Percentiles rank a stretch among this genome's conserved stretches.
phyloP scores from a whole-genome alignment of 2,888 invertebrate species.

The Pocota personata region DNA sequence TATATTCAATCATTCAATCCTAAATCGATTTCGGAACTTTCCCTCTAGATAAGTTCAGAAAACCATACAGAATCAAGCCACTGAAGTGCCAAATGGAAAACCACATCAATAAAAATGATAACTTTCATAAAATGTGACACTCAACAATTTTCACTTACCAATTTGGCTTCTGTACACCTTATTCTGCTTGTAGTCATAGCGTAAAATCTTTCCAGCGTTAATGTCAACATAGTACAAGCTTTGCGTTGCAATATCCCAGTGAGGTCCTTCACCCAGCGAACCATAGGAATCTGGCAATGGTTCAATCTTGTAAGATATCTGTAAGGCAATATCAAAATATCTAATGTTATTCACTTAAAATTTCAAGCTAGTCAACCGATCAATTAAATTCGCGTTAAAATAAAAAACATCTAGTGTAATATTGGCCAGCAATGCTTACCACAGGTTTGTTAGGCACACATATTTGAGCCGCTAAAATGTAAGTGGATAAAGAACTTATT shows the following conservation, averaged over 20 bases:
- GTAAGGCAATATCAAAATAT: constrained; percentile 25
- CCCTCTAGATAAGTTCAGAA: too few species aligned
- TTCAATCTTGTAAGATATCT: constrained; percentile 82
- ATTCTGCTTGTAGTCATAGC: constrained; percentile 82
- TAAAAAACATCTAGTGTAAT: not conserved
- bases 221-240: constrained; percentile 88
- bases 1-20: too few species aligned
- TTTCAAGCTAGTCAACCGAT: constrained; percentile 34
- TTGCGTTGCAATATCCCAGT: constrained; percentile 86
- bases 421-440: constrained; percentile 48
- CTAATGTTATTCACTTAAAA: not conserved
- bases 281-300: constrained; percentile 79
- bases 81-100: too few species aligned
- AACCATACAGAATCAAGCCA: too few species aligned
- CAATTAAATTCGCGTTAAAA: constrained; percentile 13
- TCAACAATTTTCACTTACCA: constrained; percentile 74
- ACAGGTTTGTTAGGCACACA: constrained; percentile 68
- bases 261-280: constrained; percentile 88
- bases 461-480: constrained; percentile 54
- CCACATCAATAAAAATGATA: too few species aligned
- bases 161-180: constrained; percentile 84
- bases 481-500: constrained; percentile 29
- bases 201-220: constrained; percentile 79
- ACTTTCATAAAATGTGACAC: too few species aligned
- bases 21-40: too few species aligned